Base-by-base conservation (phyloP, 2,113 vertebrate genomes). In the Lagopus muta region DNA sequence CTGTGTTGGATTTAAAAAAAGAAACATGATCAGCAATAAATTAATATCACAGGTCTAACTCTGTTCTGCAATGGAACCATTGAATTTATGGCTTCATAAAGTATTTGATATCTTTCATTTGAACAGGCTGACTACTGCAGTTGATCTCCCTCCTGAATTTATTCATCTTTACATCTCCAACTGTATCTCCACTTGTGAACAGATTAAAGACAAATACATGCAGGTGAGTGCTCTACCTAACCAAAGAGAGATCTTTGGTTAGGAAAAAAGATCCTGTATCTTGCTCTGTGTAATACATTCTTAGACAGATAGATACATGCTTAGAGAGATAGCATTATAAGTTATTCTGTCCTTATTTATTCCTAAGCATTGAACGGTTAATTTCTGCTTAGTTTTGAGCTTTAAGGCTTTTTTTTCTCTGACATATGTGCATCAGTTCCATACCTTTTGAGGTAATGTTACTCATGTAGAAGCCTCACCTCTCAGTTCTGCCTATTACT, bases 171-270 rank as follows among this genome's bases (percentile, higher is more conserved):
- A 99, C 97, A 99, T 99, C 97, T 99, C 99, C 93, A 99, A 99
- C 96, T 99, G 99, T 93, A 99, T 99, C 96, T 99, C 99, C 60
- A 99, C 99, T 67, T 99, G 99, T 97, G 99, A 99, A 97, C 99
- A 99, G 83, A 99, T 99, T 97, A 99, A 99, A 97, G 99, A 99
- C 97, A 99, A 99, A 87, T 99, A 99, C 77, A 99, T 99, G 99
- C 99, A 99, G 99, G 99, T 99, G 95, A 93, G 94, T 93, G 60
- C 55, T 72, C 36, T 1, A 77, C 25, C 65, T 69, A 85, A 34
- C 43, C 38, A 38, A 38, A 38, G 38, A 38, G 38, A 38, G 38
- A 38, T 38, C 38, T 38, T 38, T 84, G 27, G 30, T 72, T 69
- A 72, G 62, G 50, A 54, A 83, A 61, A 65, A 34, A 38, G 57